Conservation (phyloP, 2,797 vertebrate species). For the Salarias fasciatus region DNA sequence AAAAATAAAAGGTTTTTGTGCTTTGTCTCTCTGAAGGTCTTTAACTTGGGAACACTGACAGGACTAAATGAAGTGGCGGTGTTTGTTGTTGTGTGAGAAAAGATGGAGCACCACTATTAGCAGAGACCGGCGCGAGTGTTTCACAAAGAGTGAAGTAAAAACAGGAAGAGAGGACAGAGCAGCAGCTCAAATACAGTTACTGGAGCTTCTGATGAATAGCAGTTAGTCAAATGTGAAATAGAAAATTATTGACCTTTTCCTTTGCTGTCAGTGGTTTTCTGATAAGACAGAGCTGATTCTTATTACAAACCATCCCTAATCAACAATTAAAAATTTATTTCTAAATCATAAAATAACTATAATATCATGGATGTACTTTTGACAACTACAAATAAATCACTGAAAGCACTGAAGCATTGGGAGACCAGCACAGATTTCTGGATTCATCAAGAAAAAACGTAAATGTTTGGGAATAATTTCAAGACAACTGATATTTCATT, state of each 20-base stretch:
- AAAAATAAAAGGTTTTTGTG: conserved; percentile 43
- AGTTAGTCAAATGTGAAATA: conserved; percentile 4
- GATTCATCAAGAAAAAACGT: too few relatives aligned
- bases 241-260: conserved; percentile 4
- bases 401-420: too few relatives aligned
- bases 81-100: conserved; percentile 53
- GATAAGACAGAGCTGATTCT: background rate
- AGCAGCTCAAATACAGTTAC: conserved; percentile 28
- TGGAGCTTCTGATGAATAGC: conserved; percentile 7
- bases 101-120: conserved; percentile 63
- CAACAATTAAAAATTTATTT: too few relatives aligned
- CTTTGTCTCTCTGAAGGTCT: conserved; percentile 64
- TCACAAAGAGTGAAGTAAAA: conserved; percentile 25
- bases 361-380: too few relatives aligned
- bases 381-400: too few relatives aligned
- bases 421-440: too few relatives aligned
- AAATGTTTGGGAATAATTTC: too few relatives aligned
- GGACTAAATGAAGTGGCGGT: conserved; percentile 64
- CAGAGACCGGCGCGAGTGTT: conserved; percentile 13
- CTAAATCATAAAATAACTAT: too few relatives aligned
- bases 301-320: too few relatives aligned
- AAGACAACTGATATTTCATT: too few relatives aligned
- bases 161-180: conserved; percentile 16
- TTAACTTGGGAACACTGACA: conserved; percentile 64
- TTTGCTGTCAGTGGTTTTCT: background rate